Conservation (phyloP, 2,113 vertebrate genomes). For the Gila orcuttii region DNA sequence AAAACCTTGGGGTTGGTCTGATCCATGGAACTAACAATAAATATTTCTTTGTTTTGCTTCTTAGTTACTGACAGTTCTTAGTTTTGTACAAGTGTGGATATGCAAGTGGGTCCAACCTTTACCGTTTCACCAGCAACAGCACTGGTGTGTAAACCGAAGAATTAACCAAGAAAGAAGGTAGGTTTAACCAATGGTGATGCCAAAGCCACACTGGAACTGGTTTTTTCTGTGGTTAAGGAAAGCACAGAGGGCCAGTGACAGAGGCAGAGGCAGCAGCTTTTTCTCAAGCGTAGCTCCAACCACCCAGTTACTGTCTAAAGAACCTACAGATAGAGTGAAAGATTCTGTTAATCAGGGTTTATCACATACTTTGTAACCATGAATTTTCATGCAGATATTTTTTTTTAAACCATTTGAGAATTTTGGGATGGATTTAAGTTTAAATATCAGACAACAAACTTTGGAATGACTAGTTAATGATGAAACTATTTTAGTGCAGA, state of each 20-base stretch:
- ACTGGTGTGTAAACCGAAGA: slow-evolving; percentile 5
- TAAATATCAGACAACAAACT: background rate
- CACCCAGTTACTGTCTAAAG: slow-evolving; percentile 87
- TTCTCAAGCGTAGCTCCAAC: slow-evolving; percentile 87
- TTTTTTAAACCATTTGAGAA: too few relatives aligned
- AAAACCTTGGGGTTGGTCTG: background rate
- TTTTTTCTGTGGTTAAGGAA: slow-evolving; percentile 90
- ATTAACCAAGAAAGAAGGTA: background rate
- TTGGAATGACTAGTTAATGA: background rate
- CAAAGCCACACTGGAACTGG: slow-evolving; percentile 90
- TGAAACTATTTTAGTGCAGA: too few relatives aligned
- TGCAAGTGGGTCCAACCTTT: background rate
- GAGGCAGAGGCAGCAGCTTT: slow-evolving; percentile 84
- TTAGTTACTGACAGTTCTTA: background rate
- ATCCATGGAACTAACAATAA: background rate
- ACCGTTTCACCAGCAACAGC: background rate
- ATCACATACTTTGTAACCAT: background rate
- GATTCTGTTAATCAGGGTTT: background rate
- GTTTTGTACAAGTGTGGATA: background rate
- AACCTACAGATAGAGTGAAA: slow-evolving; percentile 71
- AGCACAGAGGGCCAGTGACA: slow-evolving; percentile 84
- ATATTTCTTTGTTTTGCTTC: background rate
- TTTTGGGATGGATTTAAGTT: background rate
- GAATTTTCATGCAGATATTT: background rate
- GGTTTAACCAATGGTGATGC: slow-evolving; percentile 83